Conservation (phyloP, 1,140 invertebrate species). For the Geopemphigus sp. region DNA sequence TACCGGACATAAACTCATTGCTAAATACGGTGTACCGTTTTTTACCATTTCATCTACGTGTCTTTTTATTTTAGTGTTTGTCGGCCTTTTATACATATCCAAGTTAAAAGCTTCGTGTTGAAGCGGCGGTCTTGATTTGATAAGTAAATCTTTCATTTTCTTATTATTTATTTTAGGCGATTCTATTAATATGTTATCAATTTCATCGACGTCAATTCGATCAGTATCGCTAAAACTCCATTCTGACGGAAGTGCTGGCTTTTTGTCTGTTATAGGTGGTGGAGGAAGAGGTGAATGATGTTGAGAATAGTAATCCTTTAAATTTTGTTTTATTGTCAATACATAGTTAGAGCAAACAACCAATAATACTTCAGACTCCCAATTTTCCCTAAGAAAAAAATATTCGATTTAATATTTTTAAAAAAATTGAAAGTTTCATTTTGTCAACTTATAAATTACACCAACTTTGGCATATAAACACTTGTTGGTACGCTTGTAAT, state of each 20-base stretch:
- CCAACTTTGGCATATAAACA: constrained; percentile 16
- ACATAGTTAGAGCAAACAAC: constrained; percentile 57
- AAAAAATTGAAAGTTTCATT: neutral
- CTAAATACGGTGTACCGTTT: constrained; percentile 33
- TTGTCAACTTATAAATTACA: neutral
- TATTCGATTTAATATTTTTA: neutral
- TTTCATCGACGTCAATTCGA: constrained; percentile 26
- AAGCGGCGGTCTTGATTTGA: constrained; percentile 16
- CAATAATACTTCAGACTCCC: constrained; percentile 53
- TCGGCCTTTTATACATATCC: constrained; percentile 1
- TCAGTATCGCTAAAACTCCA: constrained; percentile 52
- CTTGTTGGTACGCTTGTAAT: constrained; percentile 41
- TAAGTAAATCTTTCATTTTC: neutral
- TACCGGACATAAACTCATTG: constrained; percentile 27
- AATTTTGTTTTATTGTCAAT: constrained; percentile 50
- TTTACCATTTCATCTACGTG: constrained; percentile 35
- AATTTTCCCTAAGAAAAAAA: constrained; percentile 41
- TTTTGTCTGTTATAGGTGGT: constrained; percentile 53
- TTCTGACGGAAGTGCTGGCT: constrained; percentile 53
- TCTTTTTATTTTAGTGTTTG: neutral
- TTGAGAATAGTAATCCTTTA: constrained; percentile 4
- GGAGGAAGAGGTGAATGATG: constrained; percentile 52
- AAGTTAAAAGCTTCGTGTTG: constrained; percentile 12
- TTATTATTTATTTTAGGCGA: neutral
- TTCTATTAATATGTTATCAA: constrained; percentile 4